These are phyloP conservation scores for Halictus rubicundus DNA, from an alignment of 1,140 invertebrate genomes.

Conservation along the genomic window DNA sequence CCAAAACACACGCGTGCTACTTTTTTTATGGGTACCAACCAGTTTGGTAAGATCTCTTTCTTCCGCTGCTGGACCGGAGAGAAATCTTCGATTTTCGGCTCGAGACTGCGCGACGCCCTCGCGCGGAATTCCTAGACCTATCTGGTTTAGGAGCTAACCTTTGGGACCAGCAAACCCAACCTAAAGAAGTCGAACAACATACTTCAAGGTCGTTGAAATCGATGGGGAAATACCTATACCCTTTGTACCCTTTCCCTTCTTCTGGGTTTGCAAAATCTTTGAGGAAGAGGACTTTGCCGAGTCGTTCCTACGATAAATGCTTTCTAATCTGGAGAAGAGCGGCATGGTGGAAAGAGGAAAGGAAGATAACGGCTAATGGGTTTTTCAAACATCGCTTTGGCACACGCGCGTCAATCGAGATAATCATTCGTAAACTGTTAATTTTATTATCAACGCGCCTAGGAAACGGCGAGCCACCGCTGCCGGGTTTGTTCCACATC, in stretches of 20 bases:
- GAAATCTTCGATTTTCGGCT: constrained; percentile 63
- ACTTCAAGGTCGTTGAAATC: too few relatives aligned
- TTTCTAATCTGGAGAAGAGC: constrained; percentile 46
- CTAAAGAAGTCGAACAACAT: too few relatives aligned
- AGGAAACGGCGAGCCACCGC: background rate
- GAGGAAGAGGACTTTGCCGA: constrained; percentile 14
- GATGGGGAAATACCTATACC: too few relatives aligned
- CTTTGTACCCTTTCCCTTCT: background rate
- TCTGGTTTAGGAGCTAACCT: constrained; percentile 3
- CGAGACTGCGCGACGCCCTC: constrained; percentile 71
- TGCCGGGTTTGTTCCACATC: background rate
- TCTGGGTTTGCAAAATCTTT: background rate
- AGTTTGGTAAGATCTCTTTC: constrained; percentile 55
- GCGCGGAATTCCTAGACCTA: constrained; percentile 17
- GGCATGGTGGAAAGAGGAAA: constrained; percentile 17
- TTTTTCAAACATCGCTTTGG: constrained; percentile 25
- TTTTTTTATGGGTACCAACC: constrained; percentile 50
- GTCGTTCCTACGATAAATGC: constrained; percentile 26
- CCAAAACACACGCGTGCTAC: constrained; percentile 28
- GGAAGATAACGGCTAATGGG: constrained; percentile 22
- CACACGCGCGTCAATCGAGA: constrained; percentile 13
- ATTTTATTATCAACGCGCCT: constrained; percentile 38
- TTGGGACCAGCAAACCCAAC: constrained; percentile 13
- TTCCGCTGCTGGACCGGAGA: constrained; percentile 29
- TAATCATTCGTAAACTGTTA: constrained; percentile 30